These are phyloP conservation scores for Pomacea canaliculata DNA, from an alignment of 2,888 invertebrate genomes.

Conservation along the genomic window DNA sequence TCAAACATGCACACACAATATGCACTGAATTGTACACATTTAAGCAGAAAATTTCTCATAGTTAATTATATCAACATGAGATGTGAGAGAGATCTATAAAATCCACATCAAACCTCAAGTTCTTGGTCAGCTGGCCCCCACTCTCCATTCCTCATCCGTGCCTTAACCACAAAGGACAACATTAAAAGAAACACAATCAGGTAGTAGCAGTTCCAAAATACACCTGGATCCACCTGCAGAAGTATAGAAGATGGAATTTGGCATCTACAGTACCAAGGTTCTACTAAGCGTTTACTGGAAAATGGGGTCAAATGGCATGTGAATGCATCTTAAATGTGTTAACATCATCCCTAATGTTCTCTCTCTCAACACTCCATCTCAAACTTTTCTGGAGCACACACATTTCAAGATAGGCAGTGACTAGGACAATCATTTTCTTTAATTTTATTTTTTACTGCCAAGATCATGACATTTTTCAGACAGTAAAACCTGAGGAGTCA, in stretches of 20 bases:
- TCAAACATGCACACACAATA: slow-evolving; percentile 1
- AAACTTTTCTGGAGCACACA: too few relatives aligned
- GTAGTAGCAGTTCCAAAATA: slow-evolving; percentile 65
- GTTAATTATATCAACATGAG: slow-evolving; percentile 17
- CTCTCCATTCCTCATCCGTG: slow-evolving; percentile 43
- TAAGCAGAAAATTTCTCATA: slow-evolving; percentile 1
- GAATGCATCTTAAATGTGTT: too few relatives aligned
- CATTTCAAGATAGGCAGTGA: too few relatives aligned
- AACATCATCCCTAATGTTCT: too few relatives aligned
- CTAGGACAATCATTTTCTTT: too few relatives aligned
- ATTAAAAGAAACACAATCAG: slow-evolving; percentile 52
- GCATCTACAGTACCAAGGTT: not conserved
- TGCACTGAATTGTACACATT: not conserved
- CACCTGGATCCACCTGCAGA: slow-evolving; percentile 55
- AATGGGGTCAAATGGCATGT: too few relatives aligned
- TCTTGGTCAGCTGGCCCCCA: slow-evolving; percentile 37
- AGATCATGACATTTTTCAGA: too few relatives aligned
- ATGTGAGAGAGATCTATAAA: too few relatives aligned
- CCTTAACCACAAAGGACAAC: slow-evolving; percentile 56
- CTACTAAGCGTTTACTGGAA: not conserved
- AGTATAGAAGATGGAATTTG: not conserved
- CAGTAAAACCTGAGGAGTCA: too few relatives aligned
- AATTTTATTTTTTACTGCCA: too few relatives aligned
- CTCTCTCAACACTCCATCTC: too few relatives aligned
- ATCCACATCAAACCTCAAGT: slow-evolving; percentile 27